Percentiles rank a stretch among this genome's conserved stretches.
Conservation (phyloP, 2,888 invertebrate species). For the Thereva unica region DNA sequence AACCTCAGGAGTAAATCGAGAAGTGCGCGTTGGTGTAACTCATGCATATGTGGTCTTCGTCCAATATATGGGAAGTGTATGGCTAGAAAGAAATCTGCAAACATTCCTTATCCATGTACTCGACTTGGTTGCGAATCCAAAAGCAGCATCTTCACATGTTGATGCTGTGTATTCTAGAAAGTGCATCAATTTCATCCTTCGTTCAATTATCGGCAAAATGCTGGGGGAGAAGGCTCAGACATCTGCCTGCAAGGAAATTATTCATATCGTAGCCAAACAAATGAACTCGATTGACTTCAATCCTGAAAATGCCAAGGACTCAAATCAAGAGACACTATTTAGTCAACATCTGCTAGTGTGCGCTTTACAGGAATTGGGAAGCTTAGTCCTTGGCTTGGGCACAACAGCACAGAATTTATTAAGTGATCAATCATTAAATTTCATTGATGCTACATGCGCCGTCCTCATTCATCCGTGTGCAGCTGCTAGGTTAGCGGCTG, state of each 20-base stretch:
- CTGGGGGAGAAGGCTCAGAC: conserved; percentile 96
- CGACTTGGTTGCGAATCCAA: conserved; percentile 92
- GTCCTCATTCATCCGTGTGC: conserved; percentile 92
- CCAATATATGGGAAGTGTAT: conserved; percentile 88
- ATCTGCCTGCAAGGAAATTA: conserved; percentile 91
- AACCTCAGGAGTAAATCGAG: conserved; percentile 88
- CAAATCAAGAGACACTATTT: conserved; percentile 86
- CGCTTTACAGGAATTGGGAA: conserved; percentile 89
- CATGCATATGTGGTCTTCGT: conserved; percentile 96
- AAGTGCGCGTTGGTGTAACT: conserved; percentile 96
- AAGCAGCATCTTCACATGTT: conserved; percentile 93
- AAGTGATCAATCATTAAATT: conserved; percentile 80
- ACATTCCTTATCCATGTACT: conserved; percentile 86
- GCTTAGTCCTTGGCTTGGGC: conserved; percentile 86
- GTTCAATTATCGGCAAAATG: conserved; percentile 90
- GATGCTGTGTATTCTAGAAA: conserved; percentile 97
- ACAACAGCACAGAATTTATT: conserved; percentile 91
- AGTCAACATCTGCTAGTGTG: conserved; percentile 91
- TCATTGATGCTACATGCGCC: conserved; percentile 65
- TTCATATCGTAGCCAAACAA: conserved; percentile 88
- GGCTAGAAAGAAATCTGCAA: conserved; percentile 92
- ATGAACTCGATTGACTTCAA: conserved; percentile 94
- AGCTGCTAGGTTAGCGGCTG: conserved; percentile 90
- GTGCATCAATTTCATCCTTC: conserved; percentile 93
- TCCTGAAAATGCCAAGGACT: conserved; percentile 89